Evolutionary conservation across 2,888 invertebrate species (phyloP), one percentile per base, ranked within the genome.

Genomic region (Eulithis prunata): DNA sequence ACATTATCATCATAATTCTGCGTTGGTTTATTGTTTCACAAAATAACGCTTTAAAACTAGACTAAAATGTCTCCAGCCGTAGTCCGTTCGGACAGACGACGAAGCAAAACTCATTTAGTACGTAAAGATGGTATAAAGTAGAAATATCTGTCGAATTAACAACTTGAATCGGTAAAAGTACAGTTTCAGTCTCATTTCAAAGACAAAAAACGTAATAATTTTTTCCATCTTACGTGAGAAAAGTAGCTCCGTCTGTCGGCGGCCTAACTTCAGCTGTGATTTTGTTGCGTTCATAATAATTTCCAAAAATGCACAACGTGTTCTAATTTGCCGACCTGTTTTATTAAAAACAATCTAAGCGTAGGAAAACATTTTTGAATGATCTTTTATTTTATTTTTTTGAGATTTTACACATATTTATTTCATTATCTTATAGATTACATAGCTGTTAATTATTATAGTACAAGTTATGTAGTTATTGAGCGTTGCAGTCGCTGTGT

Each of bases 401-500:
- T 75, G 79, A 82, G 70, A 75, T 75, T 84, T 79, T 84, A 82
- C 78, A 82, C 69, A 13, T 78, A 78, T 68, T 76, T 78, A 78
- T 49, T 69, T 75, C 73, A 63, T 72, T 69, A 73, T 74, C 21
- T 71, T 70, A 72, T 70, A 54, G 46, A 69, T 60, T 54, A 64
- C 78, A 81, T 85, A 85, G 81, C 77, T 79, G 79, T 78, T 82
- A 82, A 80, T 78, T 79, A 77, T 75, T 77, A 79, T 84, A 83
- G 85, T 83, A 82, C 83, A 79, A 84, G 80, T 79, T 75, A 76
- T 69, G 76, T 75, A 78, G 79, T 75, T 74, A 32, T 61, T 62
- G 81, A 77, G 78, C 79, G 79, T 67, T 68, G 80, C 81, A 74
- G 79, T 75, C 75, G 76, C 77, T 71, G 64, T 65, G 57, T 64